Evolutionary conservation across 2,888 invertebrate species (phyloP).

Genomic region (Hemicrepidius hirtus): DNA sequence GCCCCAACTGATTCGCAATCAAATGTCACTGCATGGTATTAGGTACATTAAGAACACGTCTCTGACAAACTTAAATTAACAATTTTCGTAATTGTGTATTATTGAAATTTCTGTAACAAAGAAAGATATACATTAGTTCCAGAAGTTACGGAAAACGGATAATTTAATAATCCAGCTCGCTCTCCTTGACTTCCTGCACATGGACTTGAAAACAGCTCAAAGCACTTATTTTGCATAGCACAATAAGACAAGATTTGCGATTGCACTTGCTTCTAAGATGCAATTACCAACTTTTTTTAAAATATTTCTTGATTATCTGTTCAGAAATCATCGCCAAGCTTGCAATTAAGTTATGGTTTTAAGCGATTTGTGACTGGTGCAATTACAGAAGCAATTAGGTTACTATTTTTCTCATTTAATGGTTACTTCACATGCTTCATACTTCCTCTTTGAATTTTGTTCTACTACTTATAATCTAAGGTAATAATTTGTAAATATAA

Average conservation of each 20-base stretch:
- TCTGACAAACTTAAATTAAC: no score
- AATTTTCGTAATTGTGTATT: no score
- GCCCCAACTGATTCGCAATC: no score
- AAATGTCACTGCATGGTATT: no score
- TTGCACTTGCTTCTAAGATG: slow-evolving; percentile 35
- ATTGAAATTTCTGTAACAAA: no score
- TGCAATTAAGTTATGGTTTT: slow-evolving; percentile 30
- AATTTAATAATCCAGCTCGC: slow-evolving; percentile 22
- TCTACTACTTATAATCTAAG: no score
- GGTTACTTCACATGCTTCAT: no score
- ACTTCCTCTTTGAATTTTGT: no score
- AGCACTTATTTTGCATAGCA: slow-evolving; percentile 26
- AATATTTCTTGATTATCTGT: slow-evolving; percentile 24
- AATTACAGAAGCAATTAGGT: slow-evolving; percentile 31
- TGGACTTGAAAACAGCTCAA: slow-evolving; percentile 18
- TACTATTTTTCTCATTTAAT: slow-evolving; percentile 12
- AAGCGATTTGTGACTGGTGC: slow-evolving; percentile 30
- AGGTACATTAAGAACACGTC: no score
- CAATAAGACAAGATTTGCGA: slow-evolving; percentile 37
- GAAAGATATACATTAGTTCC: no score
- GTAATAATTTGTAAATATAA: no score
- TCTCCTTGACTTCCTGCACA: slow-evolving; percentile 40
- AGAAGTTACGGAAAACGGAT: no score
- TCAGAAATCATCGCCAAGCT: slow-evolving; percentile 8
- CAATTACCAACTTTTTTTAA: slow-evolving; percentile 46